Percentiles rank a stretch among this genome's conserved stretches.
These are phyloP conservation scores for Buphagus erythrorhynchus DNA, from an alignment of 2,797 vertebrate species.

Conservation along the genomic window DNA sequence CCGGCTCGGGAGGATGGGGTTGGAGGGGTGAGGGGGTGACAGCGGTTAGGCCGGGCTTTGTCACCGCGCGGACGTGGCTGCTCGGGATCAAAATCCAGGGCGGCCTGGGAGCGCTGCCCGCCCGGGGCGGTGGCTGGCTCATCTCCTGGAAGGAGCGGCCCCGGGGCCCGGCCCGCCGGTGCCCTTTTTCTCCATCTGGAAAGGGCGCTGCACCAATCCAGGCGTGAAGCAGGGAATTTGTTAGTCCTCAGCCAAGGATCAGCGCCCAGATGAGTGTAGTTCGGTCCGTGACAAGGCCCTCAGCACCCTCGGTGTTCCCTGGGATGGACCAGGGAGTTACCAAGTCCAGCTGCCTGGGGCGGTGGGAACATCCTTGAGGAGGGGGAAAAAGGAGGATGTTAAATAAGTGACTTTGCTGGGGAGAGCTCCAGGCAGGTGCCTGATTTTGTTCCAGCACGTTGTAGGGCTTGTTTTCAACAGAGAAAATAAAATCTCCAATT, in stretches of 20 bases:
- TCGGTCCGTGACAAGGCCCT: background rate
- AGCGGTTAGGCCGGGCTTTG: background rate
- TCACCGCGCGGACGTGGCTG: background rate
- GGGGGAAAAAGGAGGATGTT: fast-evolving
- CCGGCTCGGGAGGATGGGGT: background rate
- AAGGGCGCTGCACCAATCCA: background rate
- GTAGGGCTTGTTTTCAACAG: background rate
- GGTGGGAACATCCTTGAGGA: fast-evolving
- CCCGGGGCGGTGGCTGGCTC: background rate
- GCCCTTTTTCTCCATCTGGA: background rate
- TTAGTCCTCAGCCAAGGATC: background rate
- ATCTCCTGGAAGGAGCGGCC: background rate
- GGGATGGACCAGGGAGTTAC: fast-evolving
- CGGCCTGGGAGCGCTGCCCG: background rate
- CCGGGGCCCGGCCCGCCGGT: background rate
- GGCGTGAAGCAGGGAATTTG: background rate
- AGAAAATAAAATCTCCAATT: background rate
- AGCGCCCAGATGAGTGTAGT: fast-evolving
- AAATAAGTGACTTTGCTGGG: background rate
- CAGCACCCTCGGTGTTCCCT: background rate
- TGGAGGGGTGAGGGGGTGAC: background rate
- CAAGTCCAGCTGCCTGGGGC: fast-evolving
- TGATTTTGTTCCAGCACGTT: background rate
- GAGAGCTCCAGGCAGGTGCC: background rate
- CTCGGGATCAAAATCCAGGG: background rate